phyloP scores from a whole-genome alignment of 2,888 invertebrate genomes.

The Drosophila meridionalis region DNA sequence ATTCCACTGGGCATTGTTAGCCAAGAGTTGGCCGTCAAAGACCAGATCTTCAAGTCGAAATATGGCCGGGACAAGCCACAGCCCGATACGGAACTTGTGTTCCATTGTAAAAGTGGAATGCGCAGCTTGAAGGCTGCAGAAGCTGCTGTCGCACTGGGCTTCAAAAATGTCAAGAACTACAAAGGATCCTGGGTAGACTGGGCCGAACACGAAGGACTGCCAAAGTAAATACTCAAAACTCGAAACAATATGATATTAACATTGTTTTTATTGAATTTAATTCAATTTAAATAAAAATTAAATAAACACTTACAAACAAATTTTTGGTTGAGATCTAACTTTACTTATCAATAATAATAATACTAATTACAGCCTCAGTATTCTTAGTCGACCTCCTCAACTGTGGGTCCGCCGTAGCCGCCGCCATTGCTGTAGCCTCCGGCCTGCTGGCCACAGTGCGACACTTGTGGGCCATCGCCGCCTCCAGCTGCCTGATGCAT shows the following conservation, averaged over 20 bases:
- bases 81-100: conserved; percentile 87
- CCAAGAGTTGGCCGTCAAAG: conserved; percentile 60
- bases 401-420: not conserved
- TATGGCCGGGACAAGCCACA: conserved; percentile 88
- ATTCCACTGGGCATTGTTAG: conserved; percentile 88
- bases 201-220: conserved; percentile 81
- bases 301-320: too few relatives aligned
- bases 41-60: conserved; percentile 86
- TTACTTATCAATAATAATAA: conserved; percentile 4
- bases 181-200: conserved; percentile 84
- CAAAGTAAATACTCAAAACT: conserved; percentile 55
- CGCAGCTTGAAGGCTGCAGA: conserved; percentile 88
- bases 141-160: conserved; percentile 83
- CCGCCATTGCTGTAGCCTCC: not conserved
- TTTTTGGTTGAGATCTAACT: conserved; percentile 27
- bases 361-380: not conserved
- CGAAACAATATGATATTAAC: not conserved
- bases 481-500: conserved; percentile 68
- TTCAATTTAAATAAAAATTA: conserved; percentile 2
- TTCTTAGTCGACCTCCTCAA: conserved; percentile 8
- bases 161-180: conserved; percentile 80
- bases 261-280: conserved; percentile 18
- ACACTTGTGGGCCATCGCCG: conserved; percentile 39
- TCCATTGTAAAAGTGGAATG: conserved; percentile 89
- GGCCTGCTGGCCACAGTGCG: conserved; percentile 7